These are phyloP conservation scores for Ardeotis arabs DNA, from an alignment of 2,113 vertebrate species.

Conservation along the genomic window DNA sequence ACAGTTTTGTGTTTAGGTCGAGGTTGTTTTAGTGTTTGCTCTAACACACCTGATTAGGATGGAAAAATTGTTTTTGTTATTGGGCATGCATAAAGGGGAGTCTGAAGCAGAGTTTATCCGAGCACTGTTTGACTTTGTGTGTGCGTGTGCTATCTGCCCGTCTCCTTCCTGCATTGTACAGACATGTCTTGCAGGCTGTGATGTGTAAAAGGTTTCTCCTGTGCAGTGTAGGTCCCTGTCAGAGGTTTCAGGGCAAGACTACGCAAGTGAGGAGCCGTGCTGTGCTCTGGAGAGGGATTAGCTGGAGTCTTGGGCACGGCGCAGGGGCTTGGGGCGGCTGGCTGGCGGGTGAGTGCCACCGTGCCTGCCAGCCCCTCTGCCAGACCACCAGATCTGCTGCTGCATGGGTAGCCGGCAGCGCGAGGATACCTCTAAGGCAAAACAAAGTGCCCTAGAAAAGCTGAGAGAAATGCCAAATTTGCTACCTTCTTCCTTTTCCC, in stretches of 20 bases:
- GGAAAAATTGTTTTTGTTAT: slow-evolving; percentile 1
- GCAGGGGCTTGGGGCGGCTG: fast-evolving
- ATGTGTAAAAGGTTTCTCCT: background rate
- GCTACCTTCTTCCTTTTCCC: background rate
- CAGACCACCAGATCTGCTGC: fast-evolving
- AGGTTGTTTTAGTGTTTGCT: background rate
- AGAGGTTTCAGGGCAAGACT: background rate
- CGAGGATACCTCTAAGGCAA: background rate
- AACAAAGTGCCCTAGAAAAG: background rate
- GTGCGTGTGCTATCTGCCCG: background rate
- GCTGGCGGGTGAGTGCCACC: background rate
- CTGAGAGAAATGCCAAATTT: background rate
- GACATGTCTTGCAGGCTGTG: background rate
- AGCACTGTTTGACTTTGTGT: background rate
- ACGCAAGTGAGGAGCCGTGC: fast-evolving
- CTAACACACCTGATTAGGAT: slow-evolving; percentile 19
- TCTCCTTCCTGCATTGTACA: background rate
- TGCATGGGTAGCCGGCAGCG: fast-evolving
- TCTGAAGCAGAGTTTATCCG: background rate
- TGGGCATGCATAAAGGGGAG: background rate
- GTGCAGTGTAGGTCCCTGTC: fast-evolving
- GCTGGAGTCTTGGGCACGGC: fast-evolving
- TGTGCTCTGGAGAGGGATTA: background rate
- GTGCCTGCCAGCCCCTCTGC: background rate
- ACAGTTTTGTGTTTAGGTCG: background rate